A percentile compares a stretch with the other conserved stretches of the same genome.
phyloP scores from a whole-genome alignment of 2,797 vertebrate species.

The Chiroxiphia lanceolata region DNA sequence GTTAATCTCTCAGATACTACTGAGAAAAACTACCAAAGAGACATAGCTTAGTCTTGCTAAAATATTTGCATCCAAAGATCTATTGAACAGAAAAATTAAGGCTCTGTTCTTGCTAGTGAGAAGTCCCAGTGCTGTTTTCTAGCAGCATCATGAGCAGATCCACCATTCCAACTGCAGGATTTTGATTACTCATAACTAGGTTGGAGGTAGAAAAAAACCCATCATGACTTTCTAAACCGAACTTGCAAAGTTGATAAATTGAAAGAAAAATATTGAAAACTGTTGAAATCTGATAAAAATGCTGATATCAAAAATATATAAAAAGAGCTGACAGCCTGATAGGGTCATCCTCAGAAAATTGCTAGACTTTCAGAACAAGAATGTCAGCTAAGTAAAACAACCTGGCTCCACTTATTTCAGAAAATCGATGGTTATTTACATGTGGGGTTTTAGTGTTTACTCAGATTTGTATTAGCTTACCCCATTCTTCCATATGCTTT shows the following conservation, averaged over 20 bases:
- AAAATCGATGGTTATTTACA: background rate
- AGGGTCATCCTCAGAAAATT: background rate
- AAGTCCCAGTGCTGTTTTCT: background rate
- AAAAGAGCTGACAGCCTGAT: background rate
- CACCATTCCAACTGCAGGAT: background rate
- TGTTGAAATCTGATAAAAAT: background rate
- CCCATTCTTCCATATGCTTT: constrained; percentile 98
- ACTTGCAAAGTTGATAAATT: background rate
- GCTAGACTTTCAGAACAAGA: background rate
- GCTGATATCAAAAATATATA: background rate
- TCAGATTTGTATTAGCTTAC: constrained; percentile 75
- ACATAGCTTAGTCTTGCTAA: background rate
- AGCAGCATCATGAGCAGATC: background rate
- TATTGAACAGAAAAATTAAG: background rate
- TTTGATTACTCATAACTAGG: background rate
- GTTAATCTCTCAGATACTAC: background rate
- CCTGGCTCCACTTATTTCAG: background rate
- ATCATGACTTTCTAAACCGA: background rate
- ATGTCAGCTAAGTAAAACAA: background rate
- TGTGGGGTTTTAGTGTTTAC: background rate
- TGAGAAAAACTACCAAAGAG: background rate
- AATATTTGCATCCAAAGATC: background rate
- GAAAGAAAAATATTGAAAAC: background rate
- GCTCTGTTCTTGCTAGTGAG: background rate
- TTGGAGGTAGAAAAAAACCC: background rate